These are phyloP conservation scores for Dipodomys spectabilis DNA, from an alignment of 2,113 vertebrate species.

Conservation along the genomic window DNA sequence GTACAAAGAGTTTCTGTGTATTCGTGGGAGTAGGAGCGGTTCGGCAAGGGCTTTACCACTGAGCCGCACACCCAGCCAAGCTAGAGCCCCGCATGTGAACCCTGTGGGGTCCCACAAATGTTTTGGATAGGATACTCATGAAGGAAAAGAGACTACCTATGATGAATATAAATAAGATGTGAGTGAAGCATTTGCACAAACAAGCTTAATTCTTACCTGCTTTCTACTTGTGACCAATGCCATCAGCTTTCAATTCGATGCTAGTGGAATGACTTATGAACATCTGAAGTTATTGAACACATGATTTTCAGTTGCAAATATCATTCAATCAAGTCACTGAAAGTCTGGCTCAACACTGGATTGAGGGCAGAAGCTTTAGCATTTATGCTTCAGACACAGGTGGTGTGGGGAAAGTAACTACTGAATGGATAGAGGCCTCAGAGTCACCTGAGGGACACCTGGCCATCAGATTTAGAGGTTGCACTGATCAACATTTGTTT, in stretches of 20 bases:
- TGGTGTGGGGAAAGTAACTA: too few species aligned
- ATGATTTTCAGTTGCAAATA: background rate
- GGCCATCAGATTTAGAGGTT: background rate
- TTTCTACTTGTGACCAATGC: background rate
- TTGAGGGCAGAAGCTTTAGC: background rate
- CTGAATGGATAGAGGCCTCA: rapidly evolving
- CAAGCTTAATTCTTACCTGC: background rate
- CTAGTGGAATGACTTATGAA: background rate
- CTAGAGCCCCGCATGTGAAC: rapidly evolving
- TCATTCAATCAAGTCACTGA: background rate
- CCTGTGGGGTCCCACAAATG: rapidly evolving
- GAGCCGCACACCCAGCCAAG: background rate
- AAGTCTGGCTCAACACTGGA: background rate
- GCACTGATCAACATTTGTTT: background rate
- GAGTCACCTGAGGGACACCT: rapidly evolving
- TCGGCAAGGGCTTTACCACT: background rate
- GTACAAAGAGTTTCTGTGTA: background rate
- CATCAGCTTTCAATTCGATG: too few species aligned
- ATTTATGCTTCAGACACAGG: background rate
- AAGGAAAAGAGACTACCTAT: rapidly evolving
- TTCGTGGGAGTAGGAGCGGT: too few species aligned
- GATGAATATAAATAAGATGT: rapidly evolving
- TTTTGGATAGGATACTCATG: background rate
- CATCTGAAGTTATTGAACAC: background rate
- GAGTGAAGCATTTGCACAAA: background rate